Evolutionary conservation across 2,888 invertebrate genomes (phyloP).

Genomic region (Ditula angustiorana): DNA sequence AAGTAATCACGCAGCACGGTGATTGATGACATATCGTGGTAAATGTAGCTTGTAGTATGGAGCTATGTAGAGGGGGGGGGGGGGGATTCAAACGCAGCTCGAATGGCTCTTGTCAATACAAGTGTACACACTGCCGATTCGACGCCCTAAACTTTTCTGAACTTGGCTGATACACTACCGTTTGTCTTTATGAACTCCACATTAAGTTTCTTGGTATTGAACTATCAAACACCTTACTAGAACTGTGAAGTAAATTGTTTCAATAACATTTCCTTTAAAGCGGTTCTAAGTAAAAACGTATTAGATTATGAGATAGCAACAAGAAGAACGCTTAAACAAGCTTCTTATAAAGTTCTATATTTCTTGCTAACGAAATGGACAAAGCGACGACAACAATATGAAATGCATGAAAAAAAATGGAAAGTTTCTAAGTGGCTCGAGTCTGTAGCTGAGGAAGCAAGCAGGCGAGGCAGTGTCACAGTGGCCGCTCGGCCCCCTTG

Average conservation of each 20-base stretch:
- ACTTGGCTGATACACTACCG: no score
- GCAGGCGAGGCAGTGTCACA: constrained; percentile 54
- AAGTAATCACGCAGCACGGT: no score
- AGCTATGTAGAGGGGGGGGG: no score
- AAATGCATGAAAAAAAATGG: constrained; percentile 56
- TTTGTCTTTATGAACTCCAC: no score
- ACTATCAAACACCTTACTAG: background rate
- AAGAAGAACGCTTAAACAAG: constrained; percentile 47
- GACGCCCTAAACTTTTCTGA: no score
- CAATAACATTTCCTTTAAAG: background rate
- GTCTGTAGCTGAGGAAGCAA: constrained; percentile 46
- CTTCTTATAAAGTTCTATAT: constrained; percentile 50
- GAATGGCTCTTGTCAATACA: no score
- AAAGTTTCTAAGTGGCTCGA: constrained; percentile 61
- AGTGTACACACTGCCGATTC: no score
- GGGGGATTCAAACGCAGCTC: no score
- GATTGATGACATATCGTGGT: no score
- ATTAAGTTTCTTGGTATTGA: no score
- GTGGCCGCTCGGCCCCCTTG: constrained; percentile 46
- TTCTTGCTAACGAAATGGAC: constrained; percentile 51
- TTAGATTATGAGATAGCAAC: constrained; percentile 21
- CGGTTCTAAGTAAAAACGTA: constrained; percentile 6
- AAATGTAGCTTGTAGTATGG: no score
- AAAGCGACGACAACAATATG: constrained; percentile 50
- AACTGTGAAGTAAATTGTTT: constrained; percentile 3